Conservation (phyloP, 2,888 invertebrate genomes). For the Nomada hirtipes region DNA sequence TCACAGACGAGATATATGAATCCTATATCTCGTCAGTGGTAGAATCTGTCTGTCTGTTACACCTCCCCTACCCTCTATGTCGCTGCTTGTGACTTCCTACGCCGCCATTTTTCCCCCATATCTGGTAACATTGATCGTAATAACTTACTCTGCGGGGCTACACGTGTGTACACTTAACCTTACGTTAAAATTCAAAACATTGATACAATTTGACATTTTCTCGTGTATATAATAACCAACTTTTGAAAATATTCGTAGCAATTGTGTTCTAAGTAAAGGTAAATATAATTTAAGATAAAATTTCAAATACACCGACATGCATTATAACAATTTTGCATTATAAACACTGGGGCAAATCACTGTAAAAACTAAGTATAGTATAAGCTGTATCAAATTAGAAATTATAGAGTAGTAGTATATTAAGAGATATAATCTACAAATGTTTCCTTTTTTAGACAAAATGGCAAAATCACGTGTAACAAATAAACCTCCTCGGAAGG, state of each 20-base stretch:
- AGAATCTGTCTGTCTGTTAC: no score
- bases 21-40: no score
- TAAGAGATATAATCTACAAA: background rate
- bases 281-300: background rate
- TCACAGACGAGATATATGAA: no score
- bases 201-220: background rate
- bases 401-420: background rate
- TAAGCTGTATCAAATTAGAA: background rate
- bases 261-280: background rate
- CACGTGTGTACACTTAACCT: background rate
- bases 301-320: background rate
- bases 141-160: background rate
- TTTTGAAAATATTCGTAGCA: background rate
- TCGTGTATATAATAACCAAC: background rate
- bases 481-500: slow-evolving; percentile 91
- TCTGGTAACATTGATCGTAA: background rate
- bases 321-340: background rate
- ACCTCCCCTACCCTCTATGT: no score
- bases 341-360: background rate
- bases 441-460: slow-evolving; percentile 67
- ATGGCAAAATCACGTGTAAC: slow-evolving; percentile 93
- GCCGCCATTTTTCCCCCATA: background rate
- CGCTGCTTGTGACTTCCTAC: background rate
- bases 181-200: background rate
- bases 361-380: background rate